Conservation (phyloP, 2,888 invertebrate genomes). For the Coenonympha glycerion region DNA sequence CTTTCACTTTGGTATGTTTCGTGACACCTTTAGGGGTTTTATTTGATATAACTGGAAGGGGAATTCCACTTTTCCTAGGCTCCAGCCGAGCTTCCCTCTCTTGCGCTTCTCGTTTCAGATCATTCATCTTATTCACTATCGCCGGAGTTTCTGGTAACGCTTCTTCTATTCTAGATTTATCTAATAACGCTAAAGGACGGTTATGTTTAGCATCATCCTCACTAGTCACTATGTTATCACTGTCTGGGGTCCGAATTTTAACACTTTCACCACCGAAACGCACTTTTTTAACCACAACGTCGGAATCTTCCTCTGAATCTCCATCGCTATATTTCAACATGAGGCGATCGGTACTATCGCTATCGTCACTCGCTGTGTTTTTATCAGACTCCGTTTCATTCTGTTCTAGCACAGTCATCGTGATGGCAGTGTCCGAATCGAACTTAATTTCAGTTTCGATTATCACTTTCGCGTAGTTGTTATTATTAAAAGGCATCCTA, state of each 20-base stretch:
- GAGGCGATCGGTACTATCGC: conserved; percentile 64
- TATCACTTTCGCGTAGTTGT: conserved; percentile 80
- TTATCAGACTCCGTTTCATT: conserved; percentile 69
- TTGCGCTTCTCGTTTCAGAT: conserved; percentile 51
- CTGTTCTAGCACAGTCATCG: conserved; percentile 88
- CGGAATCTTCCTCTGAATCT: conserved; percentile 77
- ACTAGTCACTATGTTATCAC: conserved; percentile 80
- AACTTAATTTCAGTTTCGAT: conserved; percentile 90
- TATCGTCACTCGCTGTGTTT: conserved; percentile 63
- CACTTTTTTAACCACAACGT: conserved; percentile 80
- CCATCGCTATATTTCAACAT: conserved; percentile 78
- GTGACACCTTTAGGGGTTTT: conserved; percentile 40
- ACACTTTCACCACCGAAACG: conserved; percentile 91
- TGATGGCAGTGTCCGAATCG: conserved; percentile 86
- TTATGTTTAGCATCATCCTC: conserved; percentile 65
- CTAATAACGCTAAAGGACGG: conserved; percentile 15
- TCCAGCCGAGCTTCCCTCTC: conserved; percentile 42
- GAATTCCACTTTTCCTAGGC: conserved; percentile 60
- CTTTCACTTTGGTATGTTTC: conserved; percentile 52
- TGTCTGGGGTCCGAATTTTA: conserved; percentile 89
- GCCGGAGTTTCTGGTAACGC: conserved; percentile 38
- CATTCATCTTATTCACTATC: conserved; percentile 51
- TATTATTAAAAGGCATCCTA: conserved; percentile 55
- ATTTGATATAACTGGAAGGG: conserved; percentile 57
- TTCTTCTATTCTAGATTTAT: conserved; percentile 26